Percentiles rank a stretch among this genome's conserved stretches.
Evolutionary conservation across 2,888 invertebrate species (phyloP).

Genomic region (Pseudococcus longispinus): DNA sequence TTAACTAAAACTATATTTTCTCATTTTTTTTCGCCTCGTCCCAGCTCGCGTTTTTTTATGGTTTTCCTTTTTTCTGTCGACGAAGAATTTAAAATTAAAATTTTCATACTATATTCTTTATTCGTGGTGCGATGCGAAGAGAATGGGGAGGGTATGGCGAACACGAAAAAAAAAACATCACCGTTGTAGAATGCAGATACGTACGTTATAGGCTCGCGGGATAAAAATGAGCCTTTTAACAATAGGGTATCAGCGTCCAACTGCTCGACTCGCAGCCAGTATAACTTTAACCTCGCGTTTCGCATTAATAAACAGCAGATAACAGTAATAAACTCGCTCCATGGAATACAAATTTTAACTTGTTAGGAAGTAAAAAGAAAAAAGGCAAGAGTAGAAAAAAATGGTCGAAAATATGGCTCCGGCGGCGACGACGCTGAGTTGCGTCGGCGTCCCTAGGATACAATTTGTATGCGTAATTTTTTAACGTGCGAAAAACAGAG

Average conservation of each 20-base stretch:
- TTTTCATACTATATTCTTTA: slow-evolving; percentile 4
- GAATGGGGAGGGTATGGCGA: neutral
- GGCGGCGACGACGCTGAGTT: too few species aligned
- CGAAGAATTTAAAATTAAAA: slow-evolving; percentile 45
- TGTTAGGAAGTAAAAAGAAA: neutral
- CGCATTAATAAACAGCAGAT: slow-evolving; percentile 53
- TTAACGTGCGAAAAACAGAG: neutral
- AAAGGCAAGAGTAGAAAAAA: neutral
- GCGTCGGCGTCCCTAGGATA: neutral
- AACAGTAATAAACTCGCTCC: slow-evolving; percentile 44
- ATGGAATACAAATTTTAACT: slow-evolving; percentile 49
- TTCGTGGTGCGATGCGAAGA: neutral
- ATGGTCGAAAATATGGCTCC: slow-evolving; percentile 24
- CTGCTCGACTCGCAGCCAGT: slow-evolving; percentile 16
- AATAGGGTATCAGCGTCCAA: slow-evolving; percentile 37
- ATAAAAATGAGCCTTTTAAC: slow-evolving; percentile 46
- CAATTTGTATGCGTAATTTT: slow-evolving; percentile 42
- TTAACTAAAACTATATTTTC: slow-evolving; percentile 17
- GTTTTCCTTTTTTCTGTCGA: slow-evolving; percentile 12
- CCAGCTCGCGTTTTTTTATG: neutral
- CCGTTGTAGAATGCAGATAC: neutral
- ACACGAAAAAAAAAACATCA: neutral
- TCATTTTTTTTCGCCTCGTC: neutral
- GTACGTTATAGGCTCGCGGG: slow-evolving; percentile 3
- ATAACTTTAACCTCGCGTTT: slow-evolving; percentile 53